phyloP scores from a whole-genome alignment of 23 tunicate species.

The Ascidia mentula region DNA sequence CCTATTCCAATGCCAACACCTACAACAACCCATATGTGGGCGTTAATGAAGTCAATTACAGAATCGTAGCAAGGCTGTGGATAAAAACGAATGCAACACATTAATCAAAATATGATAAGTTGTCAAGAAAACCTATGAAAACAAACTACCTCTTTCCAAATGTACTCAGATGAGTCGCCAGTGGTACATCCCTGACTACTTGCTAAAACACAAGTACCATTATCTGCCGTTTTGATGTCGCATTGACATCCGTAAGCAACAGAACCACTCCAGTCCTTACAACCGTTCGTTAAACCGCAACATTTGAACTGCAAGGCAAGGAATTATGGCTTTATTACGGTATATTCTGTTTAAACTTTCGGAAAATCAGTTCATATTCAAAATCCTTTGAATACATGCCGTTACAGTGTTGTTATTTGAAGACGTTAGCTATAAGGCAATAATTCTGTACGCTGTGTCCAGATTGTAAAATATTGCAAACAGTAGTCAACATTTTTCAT shows the following conservation, averaged over 20 bases:
- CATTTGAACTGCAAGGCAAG: conserved; percentile 42
- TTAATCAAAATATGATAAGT: too few species aligned
- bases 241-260: conserved; percentile 33
- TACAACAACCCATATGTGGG: conserved; percentile 32
- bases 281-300: conserved; percentile 40
- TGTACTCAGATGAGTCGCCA: conserved; percentile 13
- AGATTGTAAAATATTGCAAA: too few species aligned
- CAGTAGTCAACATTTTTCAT: too few species aligned
- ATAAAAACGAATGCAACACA: not conserved
- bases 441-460: too few species aligned
- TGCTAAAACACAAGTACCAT: conserved; percentile 26
- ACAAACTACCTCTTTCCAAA: conserved; percentile 42
- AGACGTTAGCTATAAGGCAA: too few species aligned
- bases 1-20: conserved; percentile 51
- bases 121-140: too few species aligned
- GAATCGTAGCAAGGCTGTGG: conserved; percentile 39
- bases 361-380: too few species aligned
- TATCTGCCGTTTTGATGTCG: conserved; percentile 13
- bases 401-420: too few species aligned
- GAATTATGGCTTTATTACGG: too few species aligned
- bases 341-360: too few species aligned
- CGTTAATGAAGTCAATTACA: conserved; percentile 21
- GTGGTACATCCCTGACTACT: conserved; percentile 21
- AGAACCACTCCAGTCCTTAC: conserved; percentile 26
- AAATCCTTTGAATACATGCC: too few species aligned